These are phyloP conservation scores for Montipora efflorescens DNA, from an alignment of 64 coral and sea anemone genomes.

Conservation along the genomic window DNA sequence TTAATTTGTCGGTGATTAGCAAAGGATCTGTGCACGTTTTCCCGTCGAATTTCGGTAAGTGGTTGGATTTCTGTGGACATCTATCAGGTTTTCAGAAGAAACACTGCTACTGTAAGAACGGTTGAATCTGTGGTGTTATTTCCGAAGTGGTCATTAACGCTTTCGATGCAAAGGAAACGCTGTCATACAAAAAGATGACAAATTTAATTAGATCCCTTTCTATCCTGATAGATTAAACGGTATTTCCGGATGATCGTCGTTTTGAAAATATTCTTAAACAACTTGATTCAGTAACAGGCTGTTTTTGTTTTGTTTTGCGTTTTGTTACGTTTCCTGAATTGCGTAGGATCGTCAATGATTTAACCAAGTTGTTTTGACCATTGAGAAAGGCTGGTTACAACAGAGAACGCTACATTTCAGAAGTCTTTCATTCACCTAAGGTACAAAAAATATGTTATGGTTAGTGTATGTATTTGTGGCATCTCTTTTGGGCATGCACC, in stretches of 20 bases:
- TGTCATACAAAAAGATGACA: not conserved
- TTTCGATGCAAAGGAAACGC: slow-evolving; percentile 13
- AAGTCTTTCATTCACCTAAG: not conserved
- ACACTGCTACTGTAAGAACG: not conserved
- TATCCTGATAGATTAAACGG: not conserved
- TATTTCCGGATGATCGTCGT: slow-evolving; percentile 25
- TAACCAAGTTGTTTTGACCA: not conserved
- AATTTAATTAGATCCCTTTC: slow-evolving; percentile 41
- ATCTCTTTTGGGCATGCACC: slow-evolving; percentile 13
- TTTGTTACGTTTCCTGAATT: slow-evolving; percentile 20
- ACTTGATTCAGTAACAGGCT: not conserved
- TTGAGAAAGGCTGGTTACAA: not conserved
- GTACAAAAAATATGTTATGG: not conserved
- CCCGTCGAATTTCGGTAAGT: slow-evolving; percentile 7
- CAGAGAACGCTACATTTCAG: slow-evolving; percentile 1
- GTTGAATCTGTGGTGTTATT: not conserved
- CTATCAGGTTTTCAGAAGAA: not conserved
- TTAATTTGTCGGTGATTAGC: not conserved
- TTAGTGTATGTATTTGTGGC: not conserved
- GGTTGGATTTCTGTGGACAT: not conserved
- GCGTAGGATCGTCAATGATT: slow-evolving; percentile 16
- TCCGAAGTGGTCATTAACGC: not conserved
- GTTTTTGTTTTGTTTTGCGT: not conserved
- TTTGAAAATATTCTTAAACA: slow-evolving; percentile 9
- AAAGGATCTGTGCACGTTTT: not conserved